Percentiles rank a stretch among this genome's conserved stretches.
phyloP scores from a whole-genome alignment of 2,797 vertebrate genomes.

The Xiphorhynchus erythropygius region DNA sequence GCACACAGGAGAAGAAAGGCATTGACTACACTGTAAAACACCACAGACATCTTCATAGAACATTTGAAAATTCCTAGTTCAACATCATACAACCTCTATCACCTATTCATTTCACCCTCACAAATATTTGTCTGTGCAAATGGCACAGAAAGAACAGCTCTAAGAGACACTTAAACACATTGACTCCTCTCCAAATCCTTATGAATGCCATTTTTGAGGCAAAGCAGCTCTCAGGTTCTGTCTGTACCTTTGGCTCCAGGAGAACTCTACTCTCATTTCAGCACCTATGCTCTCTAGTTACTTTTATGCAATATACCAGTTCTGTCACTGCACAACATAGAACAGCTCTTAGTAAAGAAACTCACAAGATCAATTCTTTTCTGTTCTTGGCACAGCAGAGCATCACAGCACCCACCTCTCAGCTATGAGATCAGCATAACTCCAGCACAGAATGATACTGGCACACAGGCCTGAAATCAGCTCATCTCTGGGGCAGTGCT shows the following conservation, averaged over 20 bases:
- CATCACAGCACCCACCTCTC: not conserved
- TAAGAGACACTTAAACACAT: not conserved
- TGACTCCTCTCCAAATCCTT: not conserved
- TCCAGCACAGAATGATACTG: not conserved
- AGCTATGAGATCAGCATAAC: not conserved
- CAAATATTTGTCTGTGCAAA: not conserved
- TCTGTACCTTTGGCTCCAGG: not conserved
- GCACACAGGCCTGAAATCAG: not conserved
- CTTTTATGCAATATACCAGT: not conserved
- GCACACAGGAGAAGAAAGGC: not conserved
- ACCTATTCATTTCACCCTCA: not conserved
- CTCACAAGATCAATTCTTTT: not conserved
- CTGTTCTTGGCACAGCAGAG: not conserved
- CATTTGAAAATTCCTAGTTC: not conserved
- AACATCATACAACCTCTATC: not conserved
- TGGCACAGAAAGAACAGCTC: not conserved
- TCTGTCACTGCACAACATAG: not conserved
- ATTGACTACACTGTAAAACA: not conserved
- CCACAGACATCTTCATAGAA: not conserved
- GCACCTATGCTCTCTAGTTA: not conserved
- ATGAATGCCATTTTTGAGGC: not conserved
- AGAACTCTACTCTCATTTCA: not conserved
- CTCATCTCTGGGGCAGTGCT: not conserved
- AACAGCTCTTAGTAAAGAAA: not conserved
- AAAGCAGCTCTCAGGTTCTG: not conserved